phyloP scores from a whole-genome alignment of 2,888 invertebrate species.

The Noctua pronuba region DNA sequence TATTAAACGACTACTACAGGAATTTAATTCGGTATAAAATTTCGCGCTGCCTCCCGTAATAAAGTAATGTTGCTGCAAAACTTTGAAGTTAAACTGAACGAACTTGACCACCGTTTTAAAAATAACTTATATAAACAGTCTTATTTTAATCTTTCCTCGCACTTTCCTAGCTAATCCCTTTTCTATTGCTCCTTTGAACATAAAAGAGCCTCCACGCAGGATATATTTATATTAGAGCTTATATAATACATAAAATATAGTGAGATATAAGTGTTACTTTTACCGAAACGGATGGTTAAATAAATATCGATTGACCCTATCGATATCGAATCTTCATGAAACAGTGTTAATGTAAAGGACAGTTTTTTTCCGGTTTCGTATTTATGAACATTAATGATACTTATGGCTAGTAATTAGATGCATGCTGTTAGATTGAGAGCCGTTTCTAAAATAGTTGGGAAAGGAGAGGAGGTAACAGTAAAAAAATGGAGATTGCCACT shows the following conservation, averaged over 20 bases:
- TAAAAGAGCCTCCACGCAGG: constrained; percentile 10
- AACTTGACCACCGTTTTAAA: constrained; percentile 29
- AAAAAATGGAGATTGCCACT: no score
- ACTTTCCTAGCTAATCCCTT: constrained; percentile 41
- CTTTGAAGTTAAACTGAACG: constrained; percentile 9
- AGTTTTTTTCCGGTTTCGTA: no score
- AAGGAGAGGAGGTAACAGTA: not conserved
- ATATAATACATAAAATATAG: constrained; percentile 3
- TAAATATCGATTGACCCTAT: constrained; percentile 1
- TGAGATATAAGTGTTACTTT: not conserved
- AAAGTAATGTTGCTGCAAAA: constrained; percentile 15
- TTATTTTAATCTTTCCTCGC: constrained; percentile 39
- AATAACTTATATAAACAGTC: constrained; percentile 37
- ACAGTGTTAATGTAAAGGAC: not conserved
- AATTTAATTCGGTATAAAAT: not conserved
- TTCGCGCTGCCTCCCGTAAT: not conserved
- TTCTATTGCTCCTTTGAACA: constrained; percentile 36
- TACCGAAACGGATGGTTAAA: not conserved
- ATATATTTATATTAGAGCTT: constrained; percentile 15
- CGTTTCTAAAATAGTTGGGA: not conserved
- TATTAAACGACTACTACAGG: no score
- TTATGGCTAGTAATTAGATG: not conserved
- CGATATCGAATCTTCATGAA: not conserved
- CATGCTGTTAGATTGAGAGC: not conserved
- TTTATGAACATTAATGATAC: not conserved